A percentile compares a stretch with the other conserved stretches of the same genome.
Evolutionary conservation across 2,888 invertebrate genomes (phyloP).

Genomic region (Omphaloscelis lunosa): DNA sequence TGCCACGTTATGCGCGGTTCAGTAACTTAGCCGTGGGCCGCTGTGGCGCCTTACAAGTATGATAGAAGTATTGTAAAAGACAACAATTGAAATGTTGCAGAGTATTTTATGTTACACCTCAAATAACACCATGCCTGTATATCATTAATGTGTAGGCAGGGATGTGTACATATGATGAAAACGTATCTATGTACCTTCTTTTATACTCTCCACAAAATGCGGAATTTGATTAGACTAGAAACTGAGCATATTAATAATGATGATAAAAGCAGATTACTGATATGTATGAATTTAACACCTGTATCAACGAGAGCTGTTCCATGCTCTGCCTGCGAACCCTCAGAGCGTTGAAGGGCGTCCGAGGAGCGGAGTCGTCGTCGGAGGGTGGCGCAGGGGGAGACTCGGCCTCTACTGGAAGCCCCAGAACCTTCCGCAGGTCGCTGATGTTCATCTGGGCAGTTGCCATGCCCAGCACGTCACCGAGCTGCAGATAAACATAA

Average conservation of each 20-base stretch:
- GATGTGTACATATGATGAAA: not conserved
- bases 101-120: too few relatives aligned
- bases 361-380: slow-evolving; percentile 71
- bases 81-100: too few relatives aligned
- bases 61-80: too few relatives aligned
- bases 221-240: not conserved
- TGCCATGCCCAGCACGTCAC: slow-evolving; percentile 97
- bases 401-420: slow-evolving; percentile 91
- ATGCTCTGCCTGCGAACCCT: slow-evolving; percentile 97
- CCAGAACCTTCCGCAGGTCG: slow-evolving; percentile 96
- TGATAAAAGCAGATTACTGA: not conserved
- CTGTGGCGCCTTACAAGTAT: too few relatives aligned
- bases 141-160: too few relatives aligned
- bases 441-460: slow-evolving; percentile 98
- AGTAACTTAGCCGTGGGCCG: too few relatives aligned
- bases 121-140: too few relatives aligned
- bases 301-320: slow-evolving; percentile 98
- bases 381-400: slow-evolving; percentile 70
- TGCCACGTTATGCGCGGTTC: too few relatives aligned
- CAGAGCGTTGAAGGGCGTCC: slow-evolving; percentile 86
- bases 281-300: slow-evolving; percentile 87
- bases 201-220: not conserved
- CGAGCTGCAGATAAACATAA: slow-evolving; percentile 89
- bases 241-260: not conserved
- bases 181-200: not conserved